A percentile compares a stretch with the other conserved stretches of the same genome.
These are phyloP conservation scores for Stenolophus ochropezus DNA, from an alignment of 2,888 invertebrate species.

Conservation along the genomic window DNA sequence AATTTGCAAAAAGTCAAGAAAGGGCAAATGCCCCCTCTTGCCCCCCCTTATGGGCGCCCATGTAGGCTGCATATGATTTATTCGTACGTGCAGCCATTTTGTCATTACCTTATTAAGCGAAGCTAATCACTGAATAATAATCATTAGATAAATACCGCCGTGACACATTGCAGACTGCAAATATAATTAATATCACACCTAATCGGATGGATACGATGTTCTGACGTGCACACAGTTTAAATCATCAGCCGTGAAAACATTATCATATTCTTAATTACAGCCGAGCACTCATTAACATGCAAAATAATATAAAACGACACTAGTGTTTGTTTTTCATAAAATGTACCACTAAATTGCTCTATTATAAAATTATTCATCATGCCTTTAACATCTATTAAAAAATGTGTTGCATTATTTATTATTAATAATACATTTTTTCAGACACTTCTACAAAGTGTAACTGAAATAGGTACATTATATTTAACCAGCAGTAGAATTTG, in stretches of 20 bases:
- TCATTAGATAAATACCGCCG: conserved; percentile 25
- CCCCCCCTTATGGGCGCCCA: too few relatives aligned
- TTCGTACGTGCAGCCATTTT: conserved; percentile 10
- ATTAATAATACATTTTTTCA: too few relatives aligned
- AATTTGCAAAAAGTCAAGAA: too few relatives aligned
- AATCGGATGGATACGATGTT: not conserved
- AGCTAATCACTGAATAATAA: conserved; percentile 48
- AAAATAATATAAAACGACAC: not conserved
- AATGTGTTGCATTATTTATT: too few relatives aligned
- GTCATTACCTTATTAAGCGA: conserved; percentile 39
- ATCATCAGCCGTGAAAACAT: conserved; percentile 13
- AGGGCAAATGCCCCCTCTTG: too few relatives aligned
- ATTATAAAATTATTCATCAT: too few relatives aligned
- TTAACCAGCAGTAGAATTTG: too few relatives aligned
- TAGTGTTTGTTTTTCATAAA: not conserved
- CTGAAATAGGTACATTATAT: too few relatives aligned
- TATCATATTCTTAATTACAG: conserved; percentile 13
- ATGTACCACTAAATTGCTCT: not conserved
- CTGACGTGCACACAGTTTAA: not conserved
- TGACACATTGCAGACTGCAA: conserved; percentile 35
- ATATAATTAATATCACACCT: conserved; percentile 43
- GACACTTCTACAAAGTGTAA: too few relatives aligned
- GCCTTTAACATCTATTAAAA: too few relatives aligned
- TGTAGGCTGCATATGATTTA: conserved; percentile 32
- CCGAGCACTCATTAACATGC: not conserved